Percentiles rank a stretch among this genome's conserved stretches.
These are phyloP conservation scores for Ecliptopera silaceata DNA, from an alignment of 2,888 invertebrate genomes.

Conservation along the genomic window DNA sequence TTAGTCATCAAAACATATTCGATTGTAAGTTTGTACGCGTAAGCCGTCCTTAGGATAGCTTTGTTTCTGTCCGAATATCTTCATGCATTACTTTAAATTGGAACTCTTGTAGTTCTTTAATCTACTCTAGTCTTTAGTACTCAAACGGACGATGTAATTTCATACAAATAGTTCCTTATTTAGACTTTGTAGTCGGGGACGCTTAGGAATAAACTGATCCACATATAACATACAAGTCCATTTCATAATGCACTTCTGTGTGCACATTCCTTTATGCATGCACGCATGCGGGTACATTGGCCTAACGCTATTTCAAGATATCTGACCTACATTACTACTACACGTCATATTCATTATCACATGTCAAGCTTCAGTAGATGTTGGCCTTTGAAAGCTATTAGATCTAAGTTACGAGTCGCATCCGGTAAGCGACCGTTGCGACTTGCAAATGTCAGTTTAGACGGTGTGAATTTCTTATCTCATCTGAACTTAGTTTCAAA, in stretches of 20 bases:
- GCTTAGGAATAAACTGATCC: conserved; percentile 12
- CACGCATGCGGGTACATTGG: conserved; percentile 41
- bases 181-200: neutral
- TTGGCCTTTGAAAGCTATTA: conserved; percentile 30
- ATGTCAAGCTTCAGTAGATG: conserved; percentile 35
- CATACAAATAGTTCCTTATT: no score
- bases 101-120: no score
- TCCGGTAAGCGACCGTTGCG: conserved; percentile 15
- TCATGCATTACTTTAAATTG: no score
- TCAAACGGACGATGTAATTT: no score
- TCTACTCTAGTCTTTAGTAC: no score
- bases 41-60: no score
- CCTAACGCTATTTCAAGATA: conserved; percentile 54
- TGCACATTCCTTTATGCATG: conserved; percentile 48
- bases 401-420: conserved; percentile 14
- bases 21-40: no score
- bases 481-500: conserved; percentile 2
- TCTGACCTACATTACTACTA: conserved; percentile 74
- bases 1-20: no score
- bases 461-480: conserved; percentile 5
- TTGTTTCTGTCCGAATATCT: no score
- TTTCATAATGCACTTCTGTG: conserved; percentile 55
- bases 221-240: conserved; percentile 22
- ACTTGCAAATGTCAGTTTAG: conserved; percentile 4
- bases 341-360: conserved; percentile 56